Percentiles rank a stretch among this genome's conserved stretches.
These are phyloP conservation scores for Sylvilagus bachmani DNA, from an alignment of 2,113 vertebrate genomes.

Conservation along the genomic window DNA sequence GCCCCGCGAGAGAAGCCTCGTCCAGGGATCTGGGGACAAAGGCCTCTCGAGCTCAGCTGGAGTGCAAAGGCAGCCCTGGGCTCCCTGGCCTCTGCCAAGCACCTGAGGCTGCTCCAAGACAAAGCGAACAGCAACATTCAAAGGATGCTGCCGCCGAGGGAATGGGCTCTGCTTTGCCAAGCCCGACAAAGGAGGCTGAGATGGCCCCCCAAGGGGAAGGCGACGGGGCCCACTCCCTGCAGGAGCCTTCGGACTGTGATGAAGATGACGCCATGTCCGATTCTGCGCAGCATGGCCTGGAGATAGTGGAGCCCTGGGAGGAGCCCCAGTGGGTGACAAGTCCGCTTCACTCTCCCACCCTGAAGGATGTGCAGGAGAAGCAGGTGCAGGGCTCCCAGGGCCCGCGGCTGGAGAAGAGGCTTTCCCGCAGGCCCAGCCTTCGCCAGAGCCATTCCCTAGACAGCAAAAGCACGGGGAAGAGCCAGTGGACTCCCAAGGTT, in stretches of 20 bases:
- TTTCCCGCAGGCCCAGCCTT: slow-evolving; percentile 87
- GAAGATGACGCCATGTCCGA: slow-evolving; percentile 91
- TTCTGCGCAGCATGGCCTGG: slow-evolving; percentile 90
- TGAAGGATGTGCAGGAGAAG: slow-evolving; percentile 89
- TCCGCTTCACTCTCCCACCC: slow-evolving; percentile 95
- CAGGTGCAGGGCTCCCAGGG: slow-evolving; percentile 72
- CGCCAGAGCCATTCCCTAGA: slow-evolving; percentile 91
- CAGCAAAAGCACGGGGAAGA: slow-evolving; percentile 85
- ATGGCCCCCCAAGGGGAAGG: slow-evolving; percentile 74
- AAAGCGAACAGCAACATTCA: slow-evolving; percentile 68
- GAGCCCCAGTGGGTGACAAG: slow-evolving; percentile 98
- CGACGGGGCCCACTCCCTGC: slow-evolving; percentile 82
- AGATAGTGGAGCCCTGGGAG: slow-evolving; percentile 96
- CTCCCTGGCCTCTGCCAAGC: neutral
- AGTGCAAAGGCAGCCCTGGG: slow-evolving; percentile 57
- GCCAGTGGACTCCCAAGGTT: slow-evolving; percentile 84
- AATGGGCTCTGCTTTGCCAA: slow-evolving; percentile 19
- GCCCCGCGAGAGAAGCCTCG: slow-evolving; percentile 60
- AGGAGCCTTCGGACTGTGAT: slow-evolving; percentile 89
- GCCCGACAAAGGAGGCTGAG: slow-evolving; percentile 70
- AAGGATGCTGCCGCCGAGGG: slow-evolving; percentile 61
- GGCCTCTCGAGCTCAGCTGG: slow-evolving; percentile 31
- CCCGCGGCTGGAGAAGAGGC: slow-evolving; percentile 76
- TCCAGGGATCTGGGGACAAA: slow-evolving; percentile 62
- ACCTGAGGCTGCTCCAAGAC: slow-evolving; percentile 35